phyloP scores from a whole-genome alignment of 2,797 vertebrate genomes.

The Hozukius guyotensis region DNA sequence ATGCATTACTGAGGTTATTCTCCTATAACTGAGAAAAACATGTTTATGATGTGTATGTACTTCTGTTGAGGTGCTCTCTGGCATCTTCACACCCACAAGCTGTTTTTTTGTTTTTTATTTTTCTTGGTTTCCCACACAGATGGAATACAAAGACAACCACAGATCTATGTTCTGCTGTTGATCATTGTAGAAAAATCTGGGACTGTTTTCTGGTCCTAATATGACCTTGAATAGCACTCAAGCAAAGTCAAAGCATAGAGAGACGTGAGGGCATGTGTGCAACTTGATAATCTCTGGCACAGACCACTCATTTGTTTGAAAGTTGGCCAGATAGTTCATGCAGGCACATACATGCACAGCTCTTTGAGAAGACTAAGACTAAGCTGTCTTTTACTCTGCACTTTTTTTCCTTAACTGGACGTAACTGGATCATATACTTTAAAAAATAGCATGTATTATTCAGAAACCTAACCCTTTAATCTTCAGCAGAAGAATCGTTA shows the following conservation, averaged over 20 bases:
- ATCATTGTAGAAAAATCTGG: background rate
- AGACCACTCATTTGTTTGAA: background rate
- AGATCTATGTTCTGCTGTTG: background rate
- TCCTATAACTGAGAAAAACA: background rate
- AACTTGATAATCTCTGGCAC: background rate
- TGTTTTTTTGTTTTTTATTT: background rate
- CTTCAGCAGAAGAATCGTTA: background rate
- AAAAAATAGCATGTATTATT: background rate
- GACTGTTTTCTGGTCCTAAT: background rate
- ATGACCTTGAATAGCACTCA: background rate
- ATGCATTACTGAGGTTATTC: background rate
- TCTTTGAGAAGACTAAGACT: background rate
- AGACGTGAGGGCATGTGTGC: background rate
- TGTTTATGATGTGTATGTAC: background rate
- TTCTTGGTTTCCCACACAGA: background rate
- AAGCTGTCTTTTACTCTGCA: background rate
- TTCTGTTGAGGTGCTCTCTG: background rate
- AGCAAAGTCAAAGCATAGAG: conserved; percentile 1
- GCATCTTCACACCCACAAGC: background rate
- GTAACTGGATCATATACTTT: conserved; percentile 1
- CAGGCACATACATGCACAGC: background rate
- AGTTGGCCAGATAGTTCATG: conserved; percentile 3
- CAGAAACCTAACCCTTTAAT: background rate
- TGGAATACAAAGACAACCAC: background rate
- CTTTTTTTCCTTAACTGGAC: background rate